These are phyloP conservation scores for Drosophila fulvimacula DNA, from an alignment of 2,888 invertebrate species.

Conservation along the genomic window DNA sequence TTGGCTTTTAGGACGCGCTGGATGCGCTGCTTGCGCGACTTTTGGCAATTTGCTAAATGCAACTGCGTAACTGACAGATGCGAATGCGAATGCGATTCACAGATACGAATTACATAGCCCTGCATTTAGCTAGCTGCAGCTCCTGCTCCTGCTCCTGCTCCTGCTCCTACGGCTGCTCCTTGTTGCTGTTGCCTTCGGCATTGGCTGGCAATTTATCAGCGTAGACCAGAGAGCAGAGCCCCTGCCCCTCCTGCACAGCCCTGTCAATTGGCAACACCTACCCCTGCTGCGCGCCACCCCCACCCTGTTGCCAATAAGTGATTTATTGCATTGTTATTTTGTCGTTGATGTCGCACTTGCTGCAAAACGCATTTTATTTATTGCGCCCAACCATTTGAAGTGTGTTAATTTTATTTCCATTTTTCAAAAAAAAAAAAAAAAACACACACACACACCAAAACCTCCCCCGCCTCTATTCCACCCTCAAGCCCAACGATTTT, in stretches of 20 bases:
- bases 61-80: conserved; percentile 68
- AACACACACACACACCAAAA: too few relatives aligned
- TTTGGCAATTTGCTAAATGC: conserved; percentile 65
- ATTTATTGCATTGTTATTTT: conserved; percentile 77
- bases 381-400: conserved; percentile 55
- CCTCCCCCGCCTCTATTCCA: not conserved
- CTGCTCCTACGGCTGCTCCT: conserved; percentile 4
- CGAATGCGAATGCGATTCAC: conserved; percentile 57
- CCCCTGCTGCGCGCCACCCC: conserved; percentile 1
- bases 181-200: conserved; percentile 42
- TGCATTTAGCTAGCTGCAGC: conserved; percentile 45
- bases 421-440: conserved; percentile 26
- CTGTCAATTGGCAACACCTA: conserved; percentile 13
- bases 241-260: conserved; percentile 2
- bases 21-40: conserved; percentile 23
- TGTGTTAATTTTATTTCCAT: conserved; percentile 73
- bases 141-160: conserved; percentile 4
- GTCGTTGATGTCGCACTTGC: conserved; percentile 77
- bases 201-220: conserved; percentile 68
- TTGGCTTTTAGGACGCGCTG: not conserved
- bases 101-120: conserved; percentile 40
- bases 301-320: conserved; percentile 59
- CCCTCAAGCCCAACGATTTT: conserved; percentile 23
- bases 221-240: conserved; percentile 15
- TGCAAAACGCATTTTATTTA: conserved; percentile 57